Evolutionary conservation across 2,888 invertebrate genomes (phyloP), one percentile per base, ranked within the genome.

Genomic region (Odontomyia ornata): DNA sequence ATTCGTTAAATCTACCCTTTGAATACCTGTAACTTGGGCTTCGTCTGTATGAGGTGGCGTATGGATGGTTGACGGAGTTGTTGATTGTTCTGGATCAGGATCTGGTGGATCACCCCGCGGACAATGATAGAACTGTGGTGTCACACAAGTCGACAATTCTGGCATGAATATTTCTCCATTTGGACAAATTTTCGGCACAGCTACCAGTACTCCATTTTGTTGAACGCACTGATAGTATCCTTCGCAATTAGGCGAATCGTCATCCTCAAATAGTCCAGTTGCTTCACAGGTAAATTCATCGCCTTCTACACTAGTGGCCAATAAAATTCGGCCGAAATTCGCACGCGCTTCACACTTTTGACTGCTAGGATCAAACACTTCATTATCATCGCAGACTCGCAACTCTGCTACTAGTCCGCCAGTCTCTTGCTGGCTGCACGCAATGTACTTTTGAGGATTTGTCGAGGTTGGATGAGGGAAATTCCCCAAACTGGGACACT

Each of bases 291-390:
- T 30, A 30, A 76, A 76, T 13, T n/a, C 21, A 52, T 52, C 52
- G 18, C 13, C 30, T 1, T 75, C 46, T 7, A 21, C 75, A 46
- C 75, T 60, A 15, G n/a, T 23, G 4, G 47, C 75, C 13, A 60
- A 60, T 18, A 73, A 73, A 21, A 25, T 60, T 36, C 73, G 57
- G 25, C 73, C 73, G 25, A 73, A 60, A 36, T 57, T 57, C 18
- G 18, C 23, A 1, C 23, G 30, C 18, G 60, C 13, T 46, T 60
- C 64, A 65, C 75, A 75, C n/a, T 64, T 46, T 28, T 75, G 75
- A 64, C 60, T 47, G n/a, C 65, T 65, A 7, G 65, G 65, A 47
- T 75, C 75, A 75, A 75, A 75, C 75, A 75, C 75, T 65, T 75
- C 64, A 36, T 43, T 62, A 27, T 62, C 62, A 18, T 46, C 36